A percentile compares a stretch with the other conserved stretches of the same genome.
These are phyloP conservation scores for Cardiocondyla obscurior DNA, from an alignment of 1,140 invertebrate species.

Conservation along the genomic window DNA sequence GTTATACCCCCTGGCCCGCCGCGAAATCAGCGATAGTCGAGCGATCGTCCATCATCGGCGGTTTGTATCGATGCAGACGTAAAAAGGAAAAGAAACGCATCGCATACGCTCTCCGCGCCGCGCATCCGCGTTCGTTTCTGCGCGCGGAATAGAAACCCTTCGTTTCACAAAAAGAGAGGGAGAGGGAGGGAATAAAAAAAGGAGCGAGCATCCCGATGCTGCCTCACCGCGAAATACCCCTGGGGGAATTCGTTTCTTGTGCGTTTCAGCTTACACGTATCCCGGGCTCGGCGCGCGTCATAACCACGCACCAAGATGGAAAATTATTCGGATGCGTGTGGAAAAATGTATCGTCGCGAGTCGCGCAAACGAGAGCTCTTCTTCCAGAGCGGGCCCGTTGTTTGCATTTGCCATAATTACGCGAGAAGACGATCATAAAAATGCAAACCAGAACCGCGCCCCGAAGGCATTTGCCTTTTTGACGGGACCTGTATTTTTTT, in stretches of 20 bases:
- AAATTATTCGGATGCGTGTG: conserved; percentile 21
- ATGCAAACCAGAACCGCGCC: not conserved
- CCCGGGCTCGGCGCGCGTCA: not conserved
- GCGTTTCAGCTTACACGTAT: not conserved
- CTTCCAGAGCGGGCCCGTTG: too few species aligned
- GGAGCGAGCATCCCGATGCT: conserved; percentile 21
- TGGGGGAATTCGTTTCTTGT: conserved; percentile 43
- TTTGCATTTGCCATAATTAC: not conserved
- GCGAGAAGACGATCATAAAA: not conserved
- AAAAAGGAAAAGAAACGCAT: conserved; percentile 12
- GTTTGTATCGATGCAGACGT: conserved; percentile 25
- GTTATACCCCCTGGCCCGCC: conserved; percentile 13
- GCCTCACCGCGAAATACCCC: conserved; percentile 30
- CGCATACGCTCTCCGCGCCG: not conserved
- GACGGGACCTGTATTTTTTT: conserved; percentile 5
- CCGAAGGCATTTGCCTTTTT: conserved; percentile 21
- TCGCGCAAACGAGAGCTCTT: not conserved
- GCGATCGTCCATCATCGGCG: conserved; percentile 45
- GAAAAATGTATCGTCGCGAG: not conserved
- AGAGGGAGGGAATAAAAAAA: too few species aligned
- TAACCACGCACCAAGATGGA: conserved; percentile 15
- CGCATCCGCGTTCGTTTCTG: conserved; percentile 16
- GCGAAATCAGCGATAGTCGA: conserved; percentile 29
- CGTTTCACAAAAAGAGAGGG: conserved; percentile 21
- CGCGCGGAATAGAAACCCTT: conserved; percentile 34